These are phyloP conservation scores for Ganaspis sp. DNA, from an alignment of 1,140 invertebrate genomes.

Conservation along the genomic window DNA sequence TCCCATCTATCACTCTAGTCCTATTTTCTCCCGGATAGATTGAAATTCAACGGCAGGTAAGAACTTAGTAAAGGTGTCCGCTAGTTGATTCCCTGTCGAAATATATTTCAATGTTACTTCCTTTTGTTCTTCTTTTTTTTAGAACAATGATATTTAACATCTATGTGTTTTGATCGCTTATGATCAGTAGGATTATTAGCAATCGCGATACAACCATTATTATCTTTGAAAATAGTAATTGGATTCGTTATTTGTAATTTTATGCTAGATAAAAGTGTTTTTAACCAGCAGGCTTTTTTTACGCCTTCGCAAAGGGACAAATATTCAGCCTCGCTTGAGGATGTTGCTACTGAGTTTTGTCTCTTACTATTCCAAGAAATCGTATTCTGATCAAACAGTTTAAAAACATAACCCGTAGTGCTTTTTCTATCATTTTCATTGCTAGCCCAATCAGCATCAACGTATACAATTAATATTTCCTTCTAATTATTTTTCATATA, in stretches of 20 bases:
- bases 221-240: constrained; percentile 13
- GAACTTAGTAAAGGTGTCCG: background rate
- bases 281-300: constrained; percentile 54
- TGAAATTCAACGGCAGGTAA: background rate
- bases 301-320: constrained; percentile 59
- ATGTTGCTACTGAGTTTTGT: constrained; percentile 60
- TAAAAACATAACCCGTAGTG: constrained; percentile 53
- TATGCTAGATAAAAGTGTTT: background rate
- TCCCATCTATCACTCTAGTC: too few relatives aligned
- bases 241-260: background rate
- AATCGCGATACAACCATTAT: background rate
- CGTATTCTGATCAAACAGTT: constrained; percentile 33
- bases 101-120: background rate
- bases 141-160: constrained; percentile 30
- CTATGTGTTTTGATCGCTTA: constrained; percentile 21
- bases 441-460: constrained; percentile 54
- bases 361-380: constrained; percentile 56
- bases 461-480: constrained; percentile 50
- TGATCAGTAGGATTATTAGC: constrained; percentile 28
- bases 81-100: background rate
- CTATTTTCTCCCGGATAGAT: background rate
- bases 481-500: constrained; percentile 46
- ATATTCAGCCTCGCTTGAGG: constrained; percentile 61
- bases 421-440: constrained; percentile 50
- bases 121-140: constrained; percentile 6